These are phyloP conservation scores for Carduelis carduelis DNA, from an alignment of 2,797 vertebrate genomes.

Conservation along the genomic window DNA sequence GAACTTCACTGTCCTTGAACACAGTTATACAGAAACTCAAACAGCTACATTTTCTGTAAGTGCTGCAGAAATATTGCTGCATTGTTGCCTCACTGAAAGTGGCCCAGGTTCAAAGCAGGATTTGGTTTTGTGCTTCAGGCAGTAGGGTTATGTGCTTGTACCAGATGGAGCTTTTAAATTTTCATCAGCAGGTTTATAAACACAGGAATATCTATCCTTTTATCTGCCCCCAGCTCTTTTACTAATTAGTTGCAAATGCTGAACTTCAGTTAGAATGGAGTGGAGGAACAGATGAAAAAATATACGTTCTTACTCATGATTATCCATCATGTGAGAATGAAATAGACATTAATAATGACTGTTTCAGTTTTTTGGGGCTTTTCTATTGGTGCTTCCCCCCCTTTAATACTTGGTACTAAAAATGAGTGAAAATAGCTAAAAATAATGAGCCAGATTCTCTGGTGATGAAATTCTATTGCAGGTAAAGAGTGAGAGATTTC, in stretches of 20 bases:
- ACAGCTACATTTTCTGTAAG: background rate
- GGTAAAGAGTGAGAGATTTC: background rate
- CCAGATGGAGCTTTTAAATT: slow-evolving; percentile 57
- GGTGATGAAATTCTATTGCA: background rate
- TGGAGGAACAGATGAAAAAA: background rate
- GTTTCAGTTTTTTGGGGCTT: background rate
- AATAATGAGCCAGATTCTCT: background rate
- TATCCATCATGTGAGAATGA: slow-evolving; percentile 13
- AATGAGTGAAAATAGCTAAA: background rate
- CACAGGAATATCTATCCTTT: background rate
- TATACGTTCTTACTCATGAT: background rate
- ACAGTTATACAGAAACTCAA: background rate
- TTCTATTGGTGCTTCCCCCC: background rate
- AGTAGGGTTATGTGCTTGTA: background rate
- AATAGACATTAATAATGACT: background rate
- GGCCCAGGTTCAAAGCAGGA: background rate
- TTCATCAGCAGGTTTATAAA: slow-evolving; percentile 42
- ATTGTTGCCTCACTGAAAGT: background rate
- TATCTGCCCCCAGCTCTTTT: background rate
- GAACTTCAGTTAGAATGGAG: slow-evolving; percentile 8
- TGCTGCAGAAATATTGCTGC: background rate
- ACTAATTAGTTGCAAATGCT: slow-evolving; percentile 10
- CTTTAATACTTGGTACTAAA: background rate
- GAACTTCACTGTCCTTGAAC: background rate
- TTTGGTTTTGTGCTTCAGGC: background rate